phyloP scores from a whole-genome alignment of 1,140 invertebrate genomes.

The Drosophila varians region DNA sequence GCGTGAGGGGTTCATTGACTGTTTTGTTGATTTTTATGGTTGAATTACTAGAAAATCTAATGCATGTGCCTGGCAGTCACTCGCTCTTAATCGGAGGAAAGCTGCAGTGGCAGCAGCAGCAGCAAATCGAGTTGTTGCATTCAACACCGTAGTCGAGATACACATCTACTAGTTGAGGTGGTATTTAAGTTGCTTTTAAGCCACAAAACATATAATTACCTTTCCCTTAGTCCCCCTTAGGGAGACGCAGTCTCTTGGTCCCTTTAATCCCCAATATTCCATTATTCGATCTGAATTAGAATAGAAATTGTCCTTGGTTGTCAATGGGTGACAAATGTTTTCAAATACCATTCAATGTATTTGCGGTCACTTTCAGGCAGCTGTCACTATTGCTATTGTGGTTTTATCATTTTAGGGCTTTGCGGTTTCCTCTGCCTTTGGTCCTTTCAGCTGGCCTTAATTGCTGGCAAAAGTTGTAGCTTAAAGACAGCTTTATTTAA shows the following conservation, averaged over 20 bases:
- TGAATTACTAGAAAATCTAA: constrained; percentile 56
- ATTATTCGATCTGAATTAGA: too few relatives aligned
- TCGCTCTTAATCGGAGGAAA: constrained; percentile 18
- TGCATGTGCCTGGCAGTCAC: constrained; percentile 25
- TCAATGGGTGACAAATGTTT: neutral
- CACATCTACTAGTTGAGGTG: too few relatives aligned
- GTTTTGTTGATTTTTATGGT: constrained; percentile 72
- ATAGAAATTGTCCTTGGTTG: too few relatives aligned
- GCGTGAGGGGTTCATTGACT: constrained; percentile 70
- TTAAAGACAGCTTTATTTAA: constrained; percentile 16
- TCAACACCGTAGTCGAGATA: too few relatives aligned
- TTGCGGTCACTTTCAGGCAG: neutral
- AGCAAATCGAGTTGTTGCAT: constrained; percentile 14
- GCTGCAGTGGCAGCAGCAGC: too few relatives aligned
- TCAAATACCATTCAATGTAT: neutral
- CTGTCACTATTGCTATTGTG: neutral
- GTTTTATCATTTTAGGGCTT: too few relatives aligned
- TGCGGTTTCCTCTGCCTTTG: neutral
- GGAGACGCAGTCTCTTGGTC: too few relatives aligned
- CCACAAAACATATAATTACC: neutral
- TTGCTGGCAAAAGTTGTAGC: constrained; percentile 21
- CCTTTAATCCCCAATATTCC: neutral
- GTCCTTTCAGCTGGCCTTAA: constrained; percentile 11
- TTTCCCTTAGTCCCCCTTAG: too few relatives aligned
- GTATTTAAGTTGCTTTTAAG: too few relatives aligned